A percentile compares a stretch with the other conserved stretches of the same genome.
phyloP scores from a whole-genome alignment of 2,113 vertebrate genomes.

The Sylvilagus bachmani region DNA sequence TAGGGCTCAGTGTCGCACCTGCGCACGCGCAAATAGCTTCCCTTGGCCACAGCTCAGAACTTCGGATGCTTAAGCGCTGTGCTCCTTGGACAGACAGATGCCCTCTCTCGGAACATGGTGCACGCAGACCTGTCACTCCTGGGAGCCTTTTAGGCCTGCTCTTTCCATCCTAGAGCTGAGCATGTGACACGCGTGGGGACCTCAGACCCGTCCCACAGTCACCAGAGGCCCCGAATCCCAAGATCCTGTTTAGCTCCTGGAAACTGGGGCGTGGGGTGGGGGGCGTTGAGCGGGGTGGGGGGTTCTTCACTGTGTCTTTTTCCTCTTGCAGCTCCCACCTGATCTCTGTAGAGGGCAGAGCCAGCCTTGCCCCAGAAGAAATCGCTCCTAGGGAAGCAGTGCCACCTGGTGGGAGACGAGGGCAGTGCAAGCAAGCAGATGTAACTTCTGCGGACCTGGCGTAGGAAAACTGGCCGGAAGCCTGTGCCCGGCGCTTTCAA shows the following conservation, averaged over 20 bases:
- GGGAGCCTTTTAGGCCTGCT: background rate
- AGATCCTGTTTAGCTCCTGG: background rate
- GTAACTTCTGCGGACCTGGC: background rate
- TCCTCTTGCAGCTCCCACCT: background rate
- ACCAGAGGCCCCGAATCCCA: background rate
- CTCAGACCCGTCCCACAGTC: background rate
- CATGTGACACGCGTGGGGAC: rapidly evolving
- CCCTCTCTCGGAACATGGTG: background rate
- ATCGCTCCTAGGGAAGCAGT: background rate
- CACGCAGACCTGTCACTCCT: too few relatives aligned
- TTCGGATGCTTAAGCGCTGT: too few relatives aligned
- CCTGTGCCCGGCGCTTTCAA: background rate
- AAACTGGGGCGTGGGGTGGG: too few relatives aligned
- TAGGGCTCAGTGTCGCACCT: background rate
- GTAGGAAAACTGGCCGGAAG: constrained; percentile 7
- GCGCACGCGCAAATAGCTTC: background rate
- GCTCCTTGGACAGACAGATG: background rate
- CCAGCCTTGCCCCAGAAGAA: background rate
- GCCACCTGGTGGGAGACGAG: constrained; percentile 32
- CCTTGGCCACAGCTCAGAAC: background rate
- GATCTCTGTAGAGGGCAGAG: rapidly evolving
- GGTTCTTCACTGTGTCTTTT: background rate
- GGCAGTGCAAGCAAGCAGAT: constrained; percentile 1
- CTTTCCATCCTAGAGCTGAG: background rate
- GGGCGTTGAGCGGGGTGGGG: rapidly evolving